Percentiles rank a stretch among this genome's conserved stretches.
These are phyloP conservation scores for Naja naja DNA, from an alignment of 2,113 vertebrate genomes.

Conservation along the genomic window DNA sequence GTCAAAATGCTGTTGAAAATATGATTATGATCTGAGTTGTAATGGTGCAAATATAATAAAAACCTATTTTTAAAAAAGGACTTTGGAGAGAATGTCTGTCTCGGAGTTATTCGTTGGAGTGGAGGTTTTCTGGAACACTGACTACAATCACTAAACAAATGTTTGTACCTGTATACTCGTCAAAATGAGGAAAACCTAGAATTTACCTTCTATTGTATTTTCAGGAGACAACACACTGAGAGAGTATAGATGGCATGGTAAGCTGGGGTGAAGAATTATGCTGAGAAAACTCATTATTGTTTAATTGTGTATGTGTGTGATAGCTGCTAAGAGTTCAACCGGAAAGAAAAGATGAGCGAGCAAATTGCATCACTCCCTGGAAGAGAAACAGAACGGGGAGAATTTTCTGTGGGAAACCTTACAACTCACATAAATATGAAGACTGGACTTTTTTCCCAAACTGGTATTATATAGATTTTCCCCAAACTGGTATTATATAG, in stretches of 20 bases:
- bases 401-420: not conserved
- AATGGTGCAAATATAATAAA: too few species aligned
- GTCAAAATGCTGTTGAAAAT: too few species aligned
- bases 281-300: not conserved
- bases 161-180: not conserved
- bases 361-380: not conserved
- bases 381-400: not conserved
- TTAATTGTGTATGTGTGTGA: not conserved
- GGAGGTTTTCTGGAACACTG: too few species aligned
- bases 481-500: not conserved
- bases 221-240: not conserved
- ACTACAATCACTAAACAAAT: not conserved
- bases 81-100: too few species aligned
- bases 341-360: not conserved
- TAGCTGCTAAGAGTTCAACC: not conserved
- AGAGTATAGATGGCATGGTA: not conserved
- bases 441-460: not conserved
- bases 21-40: too few species aligned
- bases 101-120: too few species aligned
- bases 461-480: not conserved
- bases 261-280: not conserved
- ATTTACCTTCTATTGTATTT: not conserved
- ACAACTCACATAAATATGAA: not conserved
- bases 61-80: too few species aligned
- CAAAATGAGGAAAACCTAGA: not conserved